These are phyloP conservation scores for Rhodeus uyekii DNA, from an alignment of 2,797 vertebrate species.

Conservation along the genomic window DNA sequence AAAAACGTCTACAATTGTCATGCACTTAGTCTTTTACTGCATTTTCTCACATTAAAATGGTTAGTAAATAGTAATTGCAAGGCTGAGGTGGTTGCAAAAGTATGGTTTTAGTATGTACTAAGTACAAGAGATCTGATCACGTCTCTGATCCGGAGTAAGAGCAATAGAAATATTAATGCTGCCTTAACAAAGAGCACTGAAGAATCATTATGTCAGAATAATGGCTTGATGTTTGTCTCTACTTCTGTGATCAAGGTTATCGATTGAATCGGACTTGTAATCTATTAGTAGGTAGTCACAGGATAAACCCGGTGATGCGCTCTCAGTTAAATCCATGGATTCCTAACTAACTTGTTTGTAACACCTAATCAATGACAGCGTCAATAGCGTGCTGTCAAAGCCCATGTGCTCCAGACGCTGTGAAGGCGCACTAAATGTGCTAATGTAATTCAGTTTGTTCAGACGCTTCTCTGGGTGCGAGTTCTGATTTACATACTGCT, in stretches of 20 bases:
- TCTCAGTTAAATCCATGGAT: constrained; percentile 5
- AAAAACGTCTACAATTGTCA: not conserved
- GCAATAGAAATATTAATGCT: not conserved
- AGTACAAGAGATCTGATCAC: not conserved
- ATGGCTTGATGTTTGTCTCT: not conserved
- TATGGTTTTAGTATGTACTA: no score
- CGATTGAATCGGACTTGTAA: not conserved
- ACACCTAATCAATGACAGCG: not conserved
- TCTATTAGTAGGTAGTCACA: constrained; percentile 1
- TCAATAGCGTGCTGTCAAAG: constrained; percentile 10
- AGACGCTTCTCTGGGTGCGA: constrained; percentile 12
- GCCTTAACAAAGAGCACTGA: not conserved
- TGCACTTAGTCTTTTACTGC: no score
- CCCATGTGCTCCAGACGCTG: not conserved
- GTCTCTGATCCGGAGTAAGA: not conserved
- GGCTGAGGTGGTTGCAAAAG: not conserved
- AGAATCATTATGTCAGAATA: not conserved
- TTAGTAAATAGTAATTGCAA: not conserved
- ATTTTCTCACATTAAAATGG: not conserved
- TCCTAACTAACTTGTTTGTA: constrained; percentile 24
- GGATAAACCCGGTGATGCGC: not conserved
- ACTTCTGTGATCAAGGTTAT: constrained; percentile 3
- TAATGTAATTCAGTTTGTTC: constrained; percentile 27
- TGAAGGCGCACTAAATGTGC: not conserved
- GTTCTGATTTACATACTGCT: constrained; percentile 13